Evolutionary conservation across 2,113 vertebrate species (phyloP).

Genomic region (Thunnus maccoyii): DNA sequence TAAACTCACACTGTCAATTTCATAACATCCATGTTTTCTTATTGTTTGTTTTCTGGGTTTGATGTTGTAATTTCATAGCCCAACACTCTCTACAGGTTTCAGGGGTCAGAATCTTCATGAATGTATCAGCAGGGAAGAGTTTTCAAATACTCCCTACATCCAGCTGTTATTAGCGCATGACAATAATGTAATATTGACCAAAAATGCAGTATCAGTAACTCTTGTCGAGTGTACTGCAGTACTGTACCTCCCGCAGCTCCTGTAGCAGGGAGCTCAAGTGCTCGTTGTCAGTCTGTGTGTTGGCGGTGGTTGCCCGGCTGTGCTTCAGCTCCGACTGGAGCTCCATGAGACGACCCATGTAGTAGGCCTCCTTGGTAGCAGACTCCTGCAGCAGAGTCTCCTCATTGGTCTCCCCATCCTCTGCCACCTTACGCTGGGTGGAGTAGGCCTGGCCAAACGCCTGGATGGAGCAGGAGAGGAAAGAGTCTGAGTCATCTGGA

Average conservation of each 20-base stretch:
- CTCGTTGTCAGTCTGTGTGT: conserved; percentile 90
- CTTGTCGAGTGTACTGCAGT: background rate
- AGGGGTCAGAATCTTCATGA: too few species aligned
- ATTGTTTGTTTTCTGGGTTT: too few species aligned
- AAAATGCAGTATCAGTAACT: too few species aligned
- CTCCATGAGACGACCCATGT: conserved; percentile 92
- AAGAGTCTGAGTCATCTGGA: background rate
- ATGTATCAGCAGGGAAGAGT: too few species aligned
- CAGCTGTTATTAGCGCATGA: too few species aligned
- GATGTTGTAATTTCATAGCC: too few species aligned
- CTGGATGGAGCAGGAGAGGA: conserved; percentile 73
- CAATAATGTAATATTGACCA: too few species aligned
- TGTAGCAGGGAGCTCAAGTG: conserved; percentile 88
- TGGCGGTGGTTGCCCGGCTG: conserved; percentile 86
- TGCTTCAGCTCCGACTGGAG: conserved; percentile 93
- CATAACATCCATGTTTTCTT: too few species aligned
- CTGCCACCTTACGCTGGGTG: conserved; percentile 96
- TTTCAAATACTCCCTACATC: too few species aligned
- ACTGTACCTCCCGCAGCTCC: conserved; percentile 92
- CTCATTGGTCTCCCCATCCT: conserved; percentile 95
- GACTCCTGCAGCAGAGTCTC: conserved; percentile 96
- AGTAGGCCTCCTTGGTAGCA: conserved; percentile 95
- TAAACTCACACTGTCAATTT: too few species aligned
- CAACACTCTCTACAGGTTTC: too few species aligned
- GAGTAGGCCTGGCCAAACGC: conserved; percentile 96